A percentile compares a stretch with the other conserved stretches of the same genome.
phyloP scores from a whole-genome alignment of 1,140 invertebrate genomes.

The Archegozetes longisetosus region DNA sequence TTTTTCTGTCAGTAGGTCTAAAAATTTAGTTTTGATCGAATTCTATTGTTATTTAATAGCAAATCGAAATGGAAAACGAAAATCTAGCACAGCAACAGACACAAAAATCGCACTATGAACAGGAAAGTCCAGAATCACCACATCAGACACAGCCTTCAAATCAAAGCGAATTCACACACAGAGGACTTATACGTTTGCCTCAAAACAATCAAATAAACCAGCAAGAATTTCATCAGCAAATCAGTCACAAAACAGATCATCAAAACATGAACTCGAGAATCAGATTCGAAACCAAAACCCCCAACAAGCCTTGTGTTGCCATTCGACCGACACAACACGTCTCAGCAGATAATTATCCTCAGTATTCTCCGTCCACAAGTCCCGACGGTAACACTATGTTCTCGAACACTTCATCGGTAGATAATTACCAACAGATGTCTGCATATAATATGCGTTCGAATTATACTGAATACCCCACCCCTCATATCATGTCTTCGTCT shows the following conservation, averaged over 20 bases:
- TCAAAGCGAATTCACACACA: background rate
- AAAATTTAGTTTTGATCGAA: background rate
- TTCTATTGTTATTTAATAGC: background rate
- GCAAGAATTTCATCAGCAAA: background rate
- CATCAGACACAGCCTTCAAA: background rate
- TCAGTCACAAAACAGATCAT: background rate
- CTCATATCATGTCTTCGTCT: background rate
- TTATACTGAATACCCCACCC: background rate
- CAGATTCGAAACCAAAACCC: too few relatives aligned
- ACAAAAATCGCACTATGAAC: background rate
- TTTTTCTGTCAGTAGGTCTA: too few relatives aligned
- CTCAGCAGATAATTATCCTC: background rate
- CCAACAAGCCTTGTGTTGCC: background rate
- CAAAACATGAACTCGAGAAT: background rate
- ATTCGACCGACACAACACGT: background rate
- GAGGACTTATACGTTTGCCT: background rate
- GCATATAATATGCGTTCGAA: background rate
- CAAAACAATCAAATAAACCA: background rate
- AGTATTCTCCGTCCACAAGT: background rate
- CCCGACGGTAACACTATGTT: background rate
- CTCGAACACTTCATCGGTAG: background rate
- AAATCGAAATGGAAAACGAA: background rate
- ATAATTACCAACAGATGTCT: background rate
- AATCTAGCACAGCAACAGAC: background rate
- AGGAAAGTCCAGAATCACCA: background rate